Conservation (phyloP, 2,113 vertebrate species). For the Leucopternis melanops region DNA sequence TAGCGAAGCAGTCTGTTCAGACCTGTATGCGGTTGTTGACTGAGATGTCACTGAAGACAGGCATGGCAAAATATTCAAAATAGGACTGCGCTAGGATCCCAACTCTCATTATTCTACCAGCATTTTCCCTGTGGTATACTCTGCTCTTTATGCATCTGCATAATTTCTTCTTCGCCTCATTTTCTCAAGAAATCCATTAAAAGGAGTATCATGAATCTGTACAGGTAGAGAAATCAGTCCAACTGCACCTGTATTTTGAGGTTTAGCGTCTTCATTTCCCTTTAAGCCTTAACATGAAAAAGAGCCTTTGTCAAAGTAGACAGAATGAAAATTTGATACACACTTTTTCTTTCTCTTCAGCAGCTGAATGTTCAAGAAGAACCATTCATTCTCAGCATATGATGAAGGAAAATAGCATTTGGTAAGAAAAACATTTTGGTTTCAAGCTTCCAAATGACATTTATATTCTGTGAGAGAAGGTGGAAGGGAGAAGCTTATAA, state of each 20-base stretch:
- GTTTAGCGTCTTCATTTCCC: background rate
- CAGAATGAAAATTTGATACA: background rate
- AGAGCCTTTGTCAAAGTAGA: background rate
- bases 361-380: constrained; percentile 35
- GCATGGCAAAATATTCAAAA: background rate
- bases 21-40: background rate
- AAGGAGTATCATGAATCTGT: background rate
- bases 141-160: background rate
- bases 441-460: constrained; percentile 6
- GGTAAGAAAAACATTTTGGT: constrained; percentile 51
- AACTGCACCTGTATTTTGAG: background rate
- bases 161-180: constrained; percentile 19
- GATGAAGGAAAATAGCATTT: constrained; percentile 45
- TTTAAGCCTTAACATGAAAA: background rate
- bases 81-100: background rate
- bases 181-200: constrained; percentile 28
- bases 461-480: background rate
- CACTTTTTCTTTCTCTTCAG: constrained; percentile 26
- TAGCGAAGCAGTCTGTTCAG: background rate
- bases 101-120: background rate
- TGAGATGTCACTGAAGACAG: background rate
- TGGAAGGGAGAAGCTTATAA: background rate
- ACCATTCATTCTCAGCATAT: constrained; percentile 7
- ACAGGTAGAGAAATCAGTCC: background rate
- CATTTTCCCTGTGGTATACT: background rate